Base-by-base conservation (phyloP, 2,888 invertebrate species). In the Campoplex capitator region DNA sequence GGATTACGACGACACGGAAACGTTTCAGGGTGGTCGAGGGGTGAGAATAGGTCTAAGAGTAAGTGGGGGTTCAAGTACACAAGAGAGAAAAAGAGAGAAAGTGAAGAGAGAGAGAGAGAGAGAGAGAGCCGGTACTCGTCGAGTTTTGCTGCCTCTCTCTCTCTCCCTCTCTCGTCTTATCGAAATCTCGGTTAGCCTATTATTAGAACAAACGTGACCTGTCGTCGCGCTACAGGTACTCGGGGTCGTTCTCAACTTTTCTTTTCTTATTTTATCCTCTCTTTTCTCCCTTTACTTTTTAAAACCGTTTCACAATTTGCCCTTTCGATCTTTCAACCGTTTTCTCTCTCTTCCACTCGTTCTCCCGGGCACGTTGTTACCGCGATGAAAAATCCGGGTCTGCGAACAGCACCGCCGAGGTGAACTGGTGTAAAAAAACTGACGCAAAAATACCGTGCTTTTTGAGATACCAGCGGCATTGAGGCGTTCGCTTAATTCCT, bases 181-280 rank as follows among this genome's bases (percentile, higher is more conserved):
- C 84, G 86, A 84, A 87, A 87, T 81, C 86, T 78, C 78, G 70
- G 81, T 65, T 81, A 81, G 81, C 80, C 86, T 87, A 87, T 87
- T 87, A 87, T 87, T 87, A 87, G 86, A 84, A 87, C 73, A 87
- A 87, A 84, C 86, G 86, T 84, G 84, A 87, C 84, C 84, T 80
- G 77, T 81, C 62, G 75, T 58, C 77, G 81, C 77, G 84, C 86
- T 84, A 87, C 86, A 87, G 86, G 86, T 87, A 81, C 77, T 35
- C 48, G 51, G 74, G 71, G 79, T 76, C 51, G 73, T 48, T 85
- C 70, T 83, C 75, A 48, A 83, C 75, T 79, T 75, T 79, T 78
- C 32, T 81, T 75, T 85, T 54, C 11, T 48, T 73, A 6, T 42
- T 42, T 73, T 51, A 45, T 51, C 11, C 54, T 71, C 56, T 32